phyloP scores from a whole-genome alignment of 2,113 vertebrate genomes.

The Pachycephala philippinensis region DNA sequence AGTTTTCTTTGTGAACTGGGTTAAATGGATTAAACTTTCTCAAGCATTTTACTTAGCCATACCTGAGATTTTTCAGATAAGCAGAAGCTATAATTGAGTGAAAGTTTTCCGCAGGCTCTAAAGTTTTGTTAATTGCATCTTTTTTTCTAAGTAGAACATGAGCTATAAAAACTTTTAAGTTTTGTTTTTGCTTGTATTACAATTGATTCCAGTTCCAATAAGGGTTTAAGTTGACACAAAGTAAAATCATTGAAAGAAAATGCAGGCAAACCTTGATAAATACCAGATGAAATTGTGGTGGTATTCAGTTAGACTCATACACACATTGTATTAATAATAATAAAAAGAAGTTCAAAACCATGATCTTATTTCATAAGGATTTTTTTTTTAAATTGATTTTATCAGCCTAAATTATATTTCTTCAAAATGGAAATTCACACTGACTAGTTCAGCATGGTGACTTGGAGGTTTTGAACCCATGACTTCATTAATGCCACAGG shows the following conservation, averaged over 20 bases:
- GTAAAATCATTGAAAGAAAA: slow-evolving; percentile 61
- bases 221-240: slow-evolving; percentile 56
- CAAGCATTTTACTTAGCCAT: neutral
- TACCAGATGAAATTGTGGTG: slow-evolving; percentile 44
- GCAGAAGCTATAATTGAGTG: slow-evolving; percentile 1
- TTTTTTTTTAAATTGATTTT: neutral
- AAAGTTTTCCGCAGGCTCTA: slow-evolving; percentile 13
- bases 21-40: neutral
- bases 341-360: slow-evolving; percentile 58
- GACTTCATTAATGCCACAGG: slow-evolving; percentile 28
- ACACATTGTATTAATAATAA: slow-evolving; percentile 64
- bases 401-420: slow-evolving; percentile 43
- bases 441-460: slow-evolving; percentile 20
- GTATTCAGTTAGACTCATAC: slow-evolving; percentile 47
- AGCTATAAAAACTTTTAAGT: slow-evolving; percentile 36
- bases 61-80: neutral
- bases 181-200: slow-evolving; percentile 35
- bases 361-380: slow-evolving; percentile 60
- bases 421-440: slow-evolving; percentile 25
- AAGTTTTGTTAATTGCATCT: slow-evolving; percentile 15
- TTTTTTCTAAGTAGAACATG: slow-evolving; percentile 22
- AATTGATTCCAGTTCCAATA: slow-evolving; percentile 57
- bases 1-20: neutral
- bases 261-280: slow-evolving; percentile 60
- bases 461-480: slow-evolving; percentile 17